Conservation (phyloP, 2,797 vertebrate species). For the Staurois parvus region DNA sequence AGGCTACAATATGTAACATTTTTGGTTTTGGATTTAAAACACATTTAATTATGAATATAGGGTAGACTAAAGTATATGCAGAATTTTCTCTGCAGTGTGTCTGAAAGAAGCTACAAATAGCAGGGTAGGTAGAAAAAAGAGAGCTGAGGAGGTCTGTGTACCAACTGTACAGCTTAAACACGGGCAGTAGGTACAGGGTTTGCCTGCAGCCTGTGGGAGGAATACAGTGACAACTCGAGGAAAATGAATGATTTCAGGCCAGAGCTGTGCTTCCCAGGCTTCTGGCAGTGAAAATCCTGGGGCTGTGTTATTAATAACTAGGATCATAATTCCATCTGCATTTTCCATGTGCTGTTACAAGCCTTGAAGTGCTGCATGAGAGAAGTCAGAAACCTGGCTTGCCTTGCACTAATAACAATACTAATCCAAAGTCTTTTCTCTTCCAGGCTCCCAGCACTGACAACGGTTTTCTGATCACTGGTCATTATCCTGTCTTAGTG, state of each 20-base stretch:
- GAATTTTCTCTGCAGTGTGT: no score
- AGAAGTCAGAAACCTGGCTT: constrained; percentile 58
- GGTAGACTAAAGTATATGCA: background rate
- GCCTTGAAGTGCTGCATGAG: constrained; percentile 59
- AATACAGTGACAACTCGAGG: constrained; percentile 57
- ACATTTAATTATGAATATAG: background rate
- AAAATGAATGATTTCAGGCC: constrained; percentile 62
- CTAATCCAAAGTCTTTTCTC: constrained; percentile 53
- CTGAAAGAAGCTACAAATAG: no score
- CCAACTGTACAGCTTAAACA: background rate
- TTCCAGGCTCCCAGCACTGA: constrained; percentile 59
- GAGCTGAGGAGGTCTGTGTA: background rate
- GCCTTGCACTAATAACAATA: constrained; percentile 48
- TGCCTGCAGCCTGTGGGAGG: constrained; percentile 46
- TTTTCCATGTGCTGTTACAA: constrained; percentile 62
- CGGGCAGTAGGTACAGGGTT: constrained; percentile 7
- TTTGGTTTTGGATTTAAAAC: no score
- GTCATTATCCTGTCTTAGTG: constrained; percentile 61
- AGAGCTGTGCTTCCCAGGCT: constrained; percentile 56
- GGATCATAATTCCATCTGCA: constrained; percentile 61
- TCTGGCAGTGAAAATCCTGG: constrained; percentile 54
- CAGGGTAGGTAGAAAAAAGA: background rate
- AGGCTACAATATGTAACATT: no score
- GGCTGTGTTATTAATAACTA: constrained; percentile 62
- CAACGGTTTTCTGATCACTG: constrained; percentile 63